Evolutionary conservation across 1,140 invertebrate species (phyloP).

Genomic region (Halyomorpha halys): DNA sequence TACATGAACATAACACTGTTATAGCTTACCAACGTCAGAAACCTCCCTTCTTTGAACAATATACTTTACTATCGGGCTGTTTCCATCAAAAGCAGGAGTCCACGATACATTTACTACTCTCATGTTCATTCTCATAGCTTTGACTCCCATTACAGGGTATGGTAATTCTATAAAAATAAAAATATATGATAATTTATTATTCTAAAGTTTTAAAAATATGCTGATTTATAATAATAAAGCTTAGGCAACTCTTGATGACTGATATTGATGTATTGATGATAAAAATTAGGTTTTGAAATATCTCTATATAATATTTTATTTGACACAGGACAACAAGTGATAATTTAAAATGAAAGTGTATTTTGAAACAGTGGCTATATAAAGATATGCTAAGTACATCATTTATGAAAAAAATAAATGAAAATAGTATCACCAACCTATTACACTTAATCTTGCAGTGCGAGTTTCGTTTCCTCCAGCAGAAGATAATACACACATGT

Average conservation of each 20-base stretch:
- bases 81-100: constrained; percentile 93
- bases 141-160: constrained; percentile 77
- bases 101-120: constrained; percentile 81
- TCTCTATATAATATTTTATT: too few species aligned
- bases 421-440: constrained; percentile 35
- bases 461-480: constrained; percentile 86
- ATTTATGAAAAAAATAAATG: background rate
- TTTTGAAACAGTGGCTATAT: too few species aligned
- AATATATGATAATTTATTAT: background rate
- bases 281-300: too few species aligned
- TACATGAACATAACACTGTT: too few species aligned
- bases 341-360: too few species aligned
- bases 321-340: too few species aligned
- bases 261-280: too few species aligned
- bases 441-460: constrained; percentile 70
- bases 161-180: constrained; percentile 58
- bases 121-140: constrained; percentile 52
- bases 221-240: too few species aligned
- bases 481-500: constrained; percentile 71
- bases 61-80: constrained; percentile 87
- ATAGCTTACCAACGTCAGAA: constrained; percentile 58
- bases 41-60: constrained; percentile 85
- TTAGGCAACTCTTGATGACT: too few species aligned
- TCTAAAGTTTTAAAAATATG: background rate
- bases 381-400: too few species aligned